Evolutionary conservation across 1,140 invertebrate genomes (phyloP).

Genomic region (Oedothorax gibbosus): DNA sequence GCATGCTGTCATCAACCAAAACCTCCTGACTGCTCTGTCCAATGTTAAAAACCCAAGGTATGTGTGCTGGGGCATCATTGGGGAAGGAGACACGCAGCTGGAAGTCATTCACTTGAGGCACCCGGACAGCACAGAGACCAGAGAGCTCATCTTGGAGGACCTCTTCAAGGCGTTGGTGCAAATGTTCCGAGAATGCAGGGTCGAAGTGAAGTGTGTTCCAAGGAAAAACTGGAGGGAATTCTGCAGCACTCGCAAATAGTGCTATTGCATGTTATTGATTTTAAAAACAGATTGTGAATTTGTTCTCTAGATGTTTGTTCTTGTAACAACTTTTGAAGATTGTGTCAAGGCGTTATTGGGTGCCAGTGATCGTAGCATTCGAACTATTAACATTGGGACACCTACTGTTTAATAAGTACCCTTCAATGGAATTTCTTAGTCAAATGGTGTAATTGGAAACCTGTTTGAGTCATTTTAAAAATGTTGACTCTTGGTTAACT

Average conservation of each 20-base stretch:
- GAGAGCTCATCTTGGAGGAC: slow-evolving; percentile 28
- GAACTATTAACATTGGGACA: no score
- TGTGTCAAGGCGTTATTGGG: no score
- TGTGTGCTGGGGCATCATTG: slow-evolving; percentile 43
- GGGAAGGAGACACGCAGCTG: slow-evolving; percentile 11
- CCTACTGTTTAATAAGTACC: no score
- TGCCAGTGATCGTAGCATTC: no score
- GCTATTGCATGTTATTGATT: no score
- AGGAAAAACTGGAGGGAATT: slow-evolving; percentile 34
- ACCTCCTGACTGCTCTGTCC: slow-evolving; percentile 1
- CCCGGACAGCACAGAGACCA: background rate
- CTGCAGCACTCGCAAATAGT: slow-evolving; percentile 20
- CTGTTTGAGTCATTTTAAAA: no score
- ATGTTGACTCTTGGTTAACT: no score
- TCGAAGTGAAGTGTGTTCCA: slow-evolving; percentile 25
- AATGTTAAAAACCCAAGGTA: slow-evolving; percentile 24
- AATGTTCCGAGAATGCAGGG: slow-evolving; percentile 11
- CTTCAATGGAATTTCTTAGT: no score
- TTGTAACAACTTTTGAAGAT: no score
- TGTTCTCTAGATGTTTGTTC: no score
- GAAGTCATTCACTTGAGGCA: slow-evolving; percentile 18
- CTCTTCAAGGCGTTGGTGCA: slow-evolving; percentile 19
- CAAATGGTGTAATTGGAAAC: no score
- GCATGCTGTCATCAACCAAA: slow-evolving; percentile 17
- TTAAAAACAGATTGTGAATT: no score